Percentiles rank a stretch among this genome's conserved stretches.
Evolutionary conservation across 2,888 invertebrate genomes (phyloP).

Genomic region (Adineta ricciae): DNA sequence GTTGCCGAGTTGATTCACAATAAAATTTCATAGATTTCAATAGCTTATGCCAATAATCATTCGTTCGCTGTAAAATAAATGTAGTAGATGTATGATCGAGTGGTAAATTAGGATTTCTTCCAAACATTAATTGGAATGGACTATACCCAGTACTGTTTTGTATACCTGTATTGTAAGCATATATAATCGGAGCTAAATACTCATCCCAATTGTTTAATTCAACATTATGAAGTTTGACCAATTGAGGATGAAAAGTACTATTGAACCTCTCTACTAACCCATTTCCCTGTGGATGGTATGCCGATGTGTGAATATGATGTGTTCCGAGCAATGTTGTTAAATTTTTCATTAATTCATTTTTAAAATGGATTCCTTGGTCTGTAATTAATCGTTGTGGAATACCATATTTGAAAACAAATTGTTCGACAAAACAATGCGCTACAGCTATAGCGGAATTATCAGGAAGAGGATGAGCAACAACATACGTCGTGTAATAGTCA

Average conservation of each 20-base stretch:
- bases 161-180: background rate
- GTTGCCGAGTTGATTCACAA: no score
- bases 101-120: no score
- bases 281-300: background rate
- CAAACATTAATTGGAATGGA: no score
- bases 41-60: no score
- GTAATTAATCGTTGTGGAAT: background rate
- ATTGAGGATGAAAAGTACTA: background rate
- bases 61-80: no score
- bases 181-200: background rate
- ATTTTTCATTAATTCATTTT: background rate
- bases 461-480: background rate
- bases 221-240: background rate
- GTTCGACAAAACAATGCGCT: background rate
- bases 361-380: background rate
- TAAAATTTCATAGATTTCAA: no score
- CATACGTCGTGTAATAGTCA: conserved; percentile 7
- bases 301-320: background rate
- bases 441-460: background rate
- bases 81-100: no score
- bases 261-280: background rate
- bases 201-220: background rate
- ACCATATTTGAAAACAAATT: background rate
- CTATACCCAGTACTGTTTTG: no score
- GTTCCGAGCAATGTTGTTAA: background rate